Base-by-base conservation (phyloP, 2,888 invertebrate genomes). In the Griposia aprilina region DNA sequence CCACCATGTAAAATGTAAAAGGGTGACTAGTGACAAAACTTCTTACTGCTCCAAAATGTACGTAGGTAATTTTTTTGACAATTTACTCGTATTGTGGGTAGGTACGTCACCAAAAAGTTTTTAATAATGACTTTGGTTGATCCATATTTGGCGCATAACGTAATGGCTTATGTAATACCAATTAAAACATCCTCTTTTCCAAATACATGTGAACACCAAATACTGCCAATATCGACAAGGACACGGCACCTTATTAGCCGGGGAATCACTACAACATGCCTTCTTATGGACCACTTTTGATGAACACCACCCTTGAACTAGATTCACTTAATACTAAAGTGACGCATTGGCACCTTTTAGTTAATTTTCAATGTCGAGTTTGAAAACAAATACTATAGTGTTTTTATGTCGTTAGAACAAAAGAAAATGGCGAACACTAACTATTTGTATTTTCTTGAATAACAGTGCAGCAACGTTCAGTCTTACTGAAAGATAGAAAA, bases 291-390 rank as follows among this genome's bases (percentile, higher is more conserved):
- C 3, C 11, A 50, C 8, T 6, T 23, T 17, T 26, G 10, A 5
- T n/a, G 17, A 50, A 50, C 23, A 48, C 17, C 75, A 15, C 10
- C 82, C 68, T 70, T 83, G 83, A 82, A 76, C 83, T 70, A 60
- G 48, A 70, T 76, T 15, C 5, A 26, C 10, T 65, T 15, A 26
- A 52, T 30, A 76, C 8, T 45, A n/a, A 30, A 66, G 23, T 63
- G 45, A 76, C 48, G 77, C 23, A 30, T 81, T 65, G 45, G 13
- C 1, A 11, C 41, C 0, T n/a, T 48, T 59, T 48, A 36, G 36
- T 26, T 55, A 26, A 45, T 17, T 26, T 60, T 57, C 13, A 63
- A 80, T 59, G 50, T 80, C 77, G 68, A 68, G 57, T 59, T 59
- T 59, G 17, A 30, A 52, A 63, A 59, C 63, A 50, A 57, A 76